phyloP scores from a whole-genome alignment of 2,797 vertebrate species.

The Acomys russatus region DNA sequence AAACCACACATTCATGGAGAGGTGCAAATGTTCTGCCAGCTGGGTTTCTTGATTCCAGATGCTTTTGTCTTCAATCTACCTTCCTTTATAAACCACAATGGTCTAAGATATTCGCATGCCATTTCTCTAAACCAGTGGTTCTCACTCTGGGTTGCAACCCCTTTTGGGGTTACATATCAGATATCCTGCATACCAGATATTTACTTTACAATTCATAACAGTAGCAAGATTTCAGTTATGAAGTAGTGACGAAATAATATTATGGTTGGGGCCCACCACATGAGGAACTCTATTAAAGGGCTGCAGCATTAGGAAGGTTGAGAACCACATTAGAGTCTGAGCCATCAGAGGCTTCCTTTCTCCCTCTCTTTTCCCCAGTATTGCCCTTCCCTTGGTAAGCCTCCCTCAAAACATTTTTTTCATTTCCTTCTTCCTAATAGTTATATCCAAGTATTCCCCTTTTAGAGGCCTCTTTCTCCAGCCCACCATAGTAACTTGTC shows the following conservation, averaged over 20 bases:
- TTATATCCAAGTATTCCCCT: neutral
- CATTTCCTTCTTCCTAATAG: neutral
- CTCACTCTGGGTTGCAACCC: neutral
- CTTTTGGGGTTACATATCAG: neutral
- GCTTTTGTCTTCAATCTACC: neutral
- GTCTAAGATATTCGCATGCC: neutral
- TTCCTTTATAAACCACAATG: neutral
- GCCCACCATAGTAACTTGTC: neutral
- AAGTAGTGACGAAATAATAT: neutral
- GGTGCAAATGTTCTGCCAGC: neutral
- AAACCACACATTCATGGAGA: constrained; percentile 21
- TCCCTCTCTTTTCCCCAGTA: neutral
- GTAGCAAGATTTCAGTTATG: neutral
- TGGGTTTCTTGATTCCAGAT: neutral
- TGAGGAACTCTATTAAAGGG: neutral
- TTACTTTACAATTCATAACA: neutral
- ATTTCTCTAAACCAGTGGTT: neutral
- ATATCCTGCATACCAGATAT: neutral
- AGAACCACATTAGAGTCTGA: neutral
- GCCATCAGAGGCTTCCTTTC: neutral
- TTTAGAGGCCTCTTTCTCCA: neutral
- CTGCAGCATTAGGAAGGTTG: neutral
- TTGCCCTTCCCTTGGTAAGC: neutral
- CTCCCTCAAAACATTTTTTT: neutral
- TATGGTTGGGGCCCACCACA: neutral